Base-by-base conservation (phyloP, 2,113 vertebrate species). In the Lophius piscatorius region DNA sequence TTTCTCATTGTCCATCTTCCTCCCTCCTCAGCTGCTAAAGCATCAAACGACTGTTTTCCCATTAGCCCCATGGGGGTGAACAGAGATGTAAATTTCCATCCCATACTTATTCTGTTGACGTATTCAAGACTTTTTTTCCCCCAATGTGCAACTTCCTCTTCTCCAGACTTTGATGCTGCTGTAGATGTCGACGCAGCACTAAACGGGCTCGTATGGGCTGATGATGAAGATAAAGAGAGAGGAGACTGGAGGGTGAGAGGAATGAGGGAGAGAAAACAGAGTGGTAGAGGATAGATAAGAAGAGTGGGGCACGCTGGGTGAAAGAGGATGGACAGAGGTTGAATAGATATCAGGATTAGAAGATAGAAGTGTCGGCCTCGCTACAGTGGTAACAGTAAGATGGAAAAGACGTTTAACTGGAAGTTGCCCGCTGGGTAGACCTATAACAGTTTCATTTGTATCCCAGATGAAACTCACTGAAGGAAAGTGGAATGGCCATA, bases 101-200 rank as follows among this genome's bases (percentile, higher is more conserved):
- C 47, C 22, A 22, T 56, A 16, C 41, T 63, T 60, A 26, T 73
- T 78, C 63, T 61, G 61, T 59, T 76, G 58, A 65, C 47, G 58
- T 68, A 46, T 81, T 81, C 36, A 31, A 51, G 29, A 4, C 13
- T 39, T 36, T 44, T 49, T 29, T 13, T 17, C 51, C 50, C 55
- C 41, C 28, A 55, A n/a, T n/a, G n/a, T n/a, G n/a, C 80, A 78
- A 73, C 67, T 21, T 67, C 39, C 54, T 51, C 26, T 11, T 63
- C 56, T 34, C 56, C 51, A 1, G 45, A 67, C 78, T 84, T 65
- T 80, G 79, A 82, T 72, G 68, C 65, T 70, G 66, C 35, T 7
- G n/a, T 59, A 77, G 70, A 74, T 79, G 78, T 78, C 55, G 59
- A 70, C 74, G 52, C 44, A 61, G 74, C 67, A 58, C 39, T 63